A percentile compares a stretch with the other conserved stretches of the same genome.
Conservation (phyloP, 2,113 vertebrate species). For the Erythrocercus mccallii region DNA sequence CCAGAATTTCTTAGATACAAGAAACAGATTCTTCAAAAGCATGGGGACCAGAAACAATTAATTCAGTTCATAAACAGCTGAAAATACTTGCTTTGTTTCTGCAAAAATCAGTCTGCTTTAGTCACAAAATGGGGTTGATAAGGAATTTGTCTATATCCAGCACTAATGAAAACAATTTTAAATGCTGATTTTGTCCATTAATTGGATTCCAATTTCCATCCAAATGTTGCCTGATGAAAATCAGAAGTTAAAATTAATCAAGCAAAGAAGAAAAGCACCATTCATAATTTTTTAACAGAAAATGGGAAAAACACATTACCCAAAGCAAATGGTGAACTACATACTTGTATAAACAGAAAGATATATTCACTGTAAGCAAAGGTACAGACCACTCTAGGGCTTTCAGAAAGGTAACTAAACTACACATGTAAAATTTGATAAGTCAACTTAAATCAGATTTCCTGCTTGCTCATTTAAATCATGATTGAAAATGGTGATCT, state of each 20-base stretch:
- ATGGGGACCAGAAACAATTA: neutral
- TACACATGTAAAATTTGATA: neutral
- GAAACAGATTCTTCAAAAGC: neutral
- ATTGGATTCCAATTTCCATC: neutral
- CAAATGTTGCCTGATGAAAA: conserved; percentile 7
- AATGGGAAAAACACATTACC: neutral
- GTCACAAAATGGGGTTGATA: neutral
- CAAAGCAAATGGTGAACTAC: neutral
- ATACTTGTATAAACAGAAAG: neutral
- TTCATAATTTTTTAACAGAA: conserved; percentile 11
- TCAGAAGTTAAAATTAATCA: conserved; percentile 15
- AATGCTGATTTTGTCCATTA: conserved; percentile 20
- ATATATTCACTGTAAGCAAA: neutral
- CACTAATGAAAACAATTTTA: neutral
- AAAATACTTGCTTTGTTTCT: neutral
- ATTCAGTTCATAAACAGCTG: neutral
- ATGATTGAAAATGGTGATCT: neutral
- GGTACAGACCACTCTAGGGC: neutral
- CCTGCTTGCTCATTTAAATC: neutral
- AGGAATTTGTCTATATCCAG: neutral
- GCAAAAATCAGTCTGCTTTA: neutral
- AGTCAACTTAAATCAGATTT: neutral
- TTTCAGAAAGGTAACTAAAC: neutral
- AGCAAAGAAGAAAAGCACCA: neutral
- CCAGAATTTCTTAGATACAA: neutral